phyloP scores from a whole-genome alignment of 2,113 vertebrate species.

The Lasiurus cinereus region DNA sequence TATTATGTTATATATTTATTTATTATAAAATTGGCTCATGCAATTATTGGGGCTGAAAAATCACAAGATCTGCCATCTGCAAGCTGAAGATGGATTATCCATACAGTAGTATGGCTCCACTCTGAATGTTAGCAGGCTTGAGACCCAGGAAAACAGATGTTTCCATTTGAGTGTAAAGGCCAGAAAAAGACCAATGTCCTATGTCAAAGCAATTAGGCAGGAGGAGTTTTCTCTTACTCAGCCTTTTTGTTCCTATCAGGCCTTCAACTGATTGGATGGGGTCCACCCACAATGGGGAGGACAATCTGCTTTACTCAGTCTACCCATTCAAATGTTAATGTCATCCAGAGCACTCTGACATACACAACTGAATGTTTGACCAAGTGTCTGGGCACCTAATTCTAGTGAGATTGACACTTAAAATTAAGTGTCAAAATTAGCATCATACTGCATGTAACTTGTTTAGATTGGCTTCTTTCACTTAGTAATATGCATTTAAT shows the following conservation, averaged over 20 bases:
- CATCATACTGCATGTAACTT: fast-evolving
- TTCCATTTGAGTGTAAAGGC: neutral
- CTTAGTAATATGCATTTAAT: neutral
- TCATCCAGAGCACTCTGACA: neutral
- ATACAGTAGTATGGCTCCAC: fast-evolving
- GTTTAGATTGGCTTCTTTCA: neutral
- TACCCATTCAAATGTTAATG: neutral
- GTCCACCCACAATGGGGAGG: neutral
- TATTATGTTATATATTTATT: neutral
- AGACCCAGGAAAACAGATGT: neutral
- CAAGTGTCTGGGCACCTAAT: fast-evolving
- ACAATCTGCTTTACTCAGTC: neutral
- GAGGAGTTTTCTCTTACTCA: neutral
- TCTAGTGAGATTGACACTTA: fast-evolving
- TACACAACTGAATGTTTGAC: neutral
- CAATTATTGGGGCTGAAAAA: neutral
- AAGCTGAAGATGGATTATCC: neutral
- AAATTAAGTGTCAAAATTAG: neutral
- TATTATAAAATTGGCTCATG: neutral
- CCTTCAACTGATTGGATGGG: neutral
- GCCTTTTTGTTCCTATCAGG: neutral
- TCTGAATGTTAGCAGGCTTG: no score
- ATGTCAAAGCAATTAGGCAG: neutral
- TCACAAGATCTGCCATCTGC: fast-evolving
- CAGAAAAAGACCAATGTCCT: neutral